These are phyloP conservation scores for Panonychus citri DNA, from an alignment of 1,140 invertebrate genomes.

Conservation along the genomic window DNA sequence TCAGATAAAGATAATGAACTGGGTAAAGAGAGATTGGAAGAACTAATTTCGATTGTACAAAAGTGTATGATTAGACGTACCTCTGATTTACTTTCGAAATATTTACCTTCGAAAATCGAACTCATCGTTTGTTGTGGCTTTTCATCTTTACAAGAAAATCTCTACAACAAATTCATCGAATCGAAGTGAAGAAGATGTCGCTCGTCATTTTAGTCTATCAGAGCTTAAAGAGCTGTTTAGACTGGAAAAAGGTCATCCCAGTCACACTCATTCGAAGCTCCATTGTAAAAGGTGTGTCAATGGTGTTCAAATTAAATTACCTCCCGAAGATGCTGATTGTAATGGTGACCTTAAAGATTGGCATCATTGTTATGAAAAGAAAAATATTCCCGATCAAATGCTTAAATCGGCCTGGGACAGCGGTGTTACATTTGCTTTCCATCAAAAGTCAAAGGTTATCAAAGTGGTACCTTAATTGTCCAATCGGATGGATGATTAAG, in stretches of 20 bases:
- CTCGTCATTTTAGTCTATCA: slow-evolving; percentile 76
- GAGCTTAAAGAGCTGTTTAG: slow-evolving; percentile 81
- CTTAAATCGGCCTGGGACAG: slow-evolving; percentile 64
- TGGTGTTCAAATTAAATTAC: slow-evolving; percentile 63
- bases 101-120: slow-evolving; percentile 91
- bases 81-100: slow-evolving; percentile 80
- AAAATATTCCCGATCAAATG: slow-evolving; percentile 49
- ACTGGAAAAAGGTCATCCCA: slow-evolving; percentile 58
- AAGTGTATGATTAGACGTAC: slow-evolving; percentile 84
- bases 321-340: slow-evolving; percentile 71
- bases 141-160: slow-evolving; percentile 50
- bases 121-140: slow-evolving; percentile 83
- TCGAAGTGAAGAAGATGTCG: slow-evolving; percentile 89
- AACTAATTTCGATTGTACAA: slow-evolving; percentile 71
- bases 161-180: slow-evolving; percentile 69
- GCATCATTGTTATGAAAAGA: slow-evolving; percentile 76
- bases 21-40: slow-evolving; percentile 63
- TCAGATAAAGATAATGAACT: slow-evolving; percentile 48
- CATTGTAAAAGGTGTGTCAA: slow-evolving; percentile 85
- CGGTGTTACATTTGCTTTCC: slow-evolving; percentile 82
- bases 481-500: background rate
- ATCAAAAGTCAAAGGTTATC: slow-evolving; percentile 39
- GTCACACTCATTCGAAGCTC: slow-evolving; percentile 89
- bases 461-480: background rate
- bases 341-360: slow-evolving; percentile 82